Evolutionary conservation across 2,797 vertebrate species (phyloP).

Genomic region (Characodon lateralis): DNA sequence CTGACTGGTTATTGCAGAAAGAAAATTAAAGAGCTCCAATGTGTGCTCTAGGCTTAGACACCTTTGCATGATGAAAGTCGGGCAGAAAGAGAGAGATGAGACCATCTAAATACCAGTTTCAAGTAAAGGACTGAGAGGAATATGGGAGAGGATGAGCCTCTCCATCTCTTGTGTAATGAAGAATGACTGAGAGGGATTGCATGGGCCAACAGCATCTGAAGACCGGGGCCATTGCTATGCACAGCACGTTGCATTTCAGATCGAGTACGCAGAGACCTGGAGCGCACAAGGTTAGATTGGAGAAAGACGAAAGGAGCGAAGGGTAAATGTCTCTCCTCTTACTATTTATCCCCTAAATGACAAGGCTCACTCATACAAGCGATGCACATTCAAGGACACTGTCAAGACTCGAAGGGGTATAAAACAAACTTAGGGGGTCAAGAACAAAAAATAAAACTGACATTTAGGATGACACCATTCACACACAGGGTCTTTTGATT

Average conservation of each 20-base stretch:
- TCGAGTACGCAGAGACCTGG: slow-evolving; percentile 74
- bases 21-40: slow-evolving; percentile 36
- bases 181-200: slow-evolving; percentile 80
- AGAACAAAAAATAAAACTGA: slow-evolving; percentile 28
- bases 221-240: slow-evolving; percentile 77
- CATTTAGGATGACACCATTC: slow-evolving; percentile 25
- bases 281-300: slow-evolving; percentile 74
- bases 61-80: slow-evolving; percentile 57
- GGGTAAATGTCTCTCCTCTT: slow-evolving; percentile 71
- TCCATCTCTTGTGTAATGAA: slow-evolving; percentile 79
- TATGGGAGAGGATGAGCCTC: slow-evolving; percentile 73
- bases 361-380: slow-evolving; percentile 65
- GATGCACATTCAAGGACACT: slow-evolving; percentile 63
- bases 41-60: slow-evolving; percentile 33
- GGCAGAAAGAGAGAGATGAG: slow-evolving; percentile 41
- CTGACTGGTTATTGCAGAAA: slow-evolving; percentile 35
- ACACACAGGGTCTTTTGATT: too few species aligned
- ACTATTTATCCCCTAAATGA: slow-evolving; percentile 69
- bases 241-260: slow-evolving; percentile 67
- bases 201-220: slow-evolving; percentile 72
- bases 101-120: slow-evolving; percentile 53
- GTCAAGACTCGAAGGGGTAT: slow-evolving; percentile 33
- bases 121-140: slow-evolving; percentile 59
- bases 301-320: slow-evolving; percentile 61
- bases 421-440: slow-evolving; percentile 14